phyloP scores from a whole-genome alignment of 2,888 invertebrate genomes.

The Aspidiotus destructor region DNA sequence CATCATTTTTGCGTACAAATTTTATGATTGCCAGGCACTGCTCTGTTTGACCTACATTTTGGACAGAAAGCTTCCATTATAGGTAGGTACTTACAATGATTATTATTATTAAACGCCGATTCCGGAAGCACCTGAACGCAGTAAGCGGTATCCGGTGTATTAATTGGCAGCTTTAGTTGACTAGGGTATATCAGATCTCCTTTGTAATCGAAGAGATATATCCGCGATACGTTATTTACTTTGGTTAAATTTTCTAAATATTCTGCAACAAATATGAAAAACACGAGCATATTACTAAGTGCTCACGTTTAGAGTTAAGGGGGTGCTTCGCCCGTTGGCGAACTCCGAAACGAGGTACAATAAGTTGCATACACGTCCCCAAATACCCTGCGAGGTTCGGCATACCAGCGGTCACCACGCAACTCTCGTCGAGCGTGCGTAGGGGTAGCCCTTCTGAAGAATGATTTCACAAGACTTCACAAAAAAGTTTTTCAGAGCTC shows the following conservation, averaged over 20 bases:
- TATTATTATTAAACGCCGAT: conserved; percentile 11
- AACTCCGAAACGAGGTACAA: too few relatives aligned
- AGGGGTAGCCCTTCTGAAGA: too few relatives aligned
- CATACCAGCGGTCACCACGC: too few relatives aligned
- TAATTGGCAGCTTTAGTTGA: conserved; percentile 25
- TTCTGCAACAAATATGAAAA: conserved; percentile 5
- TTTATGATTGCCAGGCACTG: too few relatives aligned
- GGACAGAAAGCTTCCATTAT: background rate
- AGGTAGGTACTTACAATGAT: conserved; percentile 13
- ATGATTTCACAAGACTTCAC: too few relatives aligned
- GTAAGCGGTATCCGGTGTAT: conserved; percentile 27
- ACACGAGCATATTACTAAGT: background rate
- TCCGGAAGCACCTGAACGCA: conserved; percentile 27
- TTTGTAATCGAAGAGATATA: conserved; percentile 28
- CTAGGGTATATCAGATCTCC: conserved; percentile 29
- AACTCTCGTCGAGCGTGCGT: too few relatives aligned
- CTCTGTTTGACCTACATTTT: background rate
- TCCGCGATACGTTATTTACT: conserved; percentile 10
- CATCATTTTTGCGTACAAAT: too few relatives aligned
- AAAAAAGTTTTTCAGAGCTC: too few relatives aligned
- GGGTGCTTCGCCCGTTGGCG: too few relatives aligned
- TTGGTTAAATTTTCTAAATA: conserved; percentile 12
- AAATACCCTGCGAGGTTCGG: too few relatives aligned
- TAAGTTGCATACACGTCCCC: too few relatives aligned
- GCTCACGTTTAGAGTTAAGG: too few relatives aligned